Evolutionary conservation across 2,888 invertebrate species (phyloP).

Genomic region (Imbricaverruca yamaguchii): DNA sequence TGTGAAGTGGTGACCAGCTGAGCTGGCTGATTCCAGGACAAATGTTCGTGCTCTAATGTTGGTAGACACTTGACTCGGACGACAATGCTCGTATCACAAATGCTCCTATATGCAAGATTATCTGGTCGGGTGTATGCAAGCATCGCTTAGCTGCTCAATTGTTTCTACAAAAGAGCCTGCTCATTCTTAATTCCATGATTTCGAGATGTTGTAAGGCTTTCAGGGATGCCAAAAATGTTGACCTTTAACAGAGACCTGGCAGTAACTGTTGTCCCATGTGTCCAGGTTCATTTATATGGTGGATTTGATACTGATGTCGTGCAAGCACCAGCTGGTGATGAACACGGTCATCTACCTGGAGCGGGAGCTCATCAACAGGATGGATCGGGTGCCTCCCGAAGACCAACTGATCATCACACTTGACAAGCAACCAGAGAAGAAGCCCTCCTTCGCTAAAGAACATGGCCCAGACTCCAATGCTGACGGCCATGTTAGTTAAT

Average conservation of each 20-base stretch:
- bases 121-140: too few species aligned
- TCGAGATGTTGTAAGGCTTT: too few species aligned
- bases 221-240: too few species aligned
- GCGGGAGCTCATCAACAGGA: not conserved
- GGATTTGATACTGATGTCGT: constrained; percentile 5
- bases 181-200: too few species aligned
- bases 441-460: not conserved
- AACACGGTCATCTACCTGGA: not conserved
- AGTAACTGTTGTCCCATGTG: too few species aligned
- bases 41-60: not conserved
- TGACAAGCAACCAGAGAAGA: not conserved
- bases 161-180: too few species aligned
- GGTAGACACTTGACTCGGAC: too few species aligned
- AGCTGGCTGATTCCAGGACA: constrained; percentile 26
- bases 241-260: too few species aligned
- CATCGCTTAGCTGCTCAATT: too few species aligned
- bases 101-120: too few species aligned
- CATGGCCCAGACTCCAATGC: not conserved
- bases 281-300: constrained; percentile 9
- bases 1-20: constrained; percentile 72
- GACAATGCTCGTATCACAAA: too few species aligned
- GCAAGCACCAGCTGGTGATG: constrained; percentile 5
- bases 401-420: not conserved
- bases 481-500: not conserved
- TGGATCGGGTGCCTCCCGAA: not conserved